Evolutionary conservation across 2,113 vertebrate genomes (phyloP).

Genomic region (Urocynchramus pylzowi): DNA sequence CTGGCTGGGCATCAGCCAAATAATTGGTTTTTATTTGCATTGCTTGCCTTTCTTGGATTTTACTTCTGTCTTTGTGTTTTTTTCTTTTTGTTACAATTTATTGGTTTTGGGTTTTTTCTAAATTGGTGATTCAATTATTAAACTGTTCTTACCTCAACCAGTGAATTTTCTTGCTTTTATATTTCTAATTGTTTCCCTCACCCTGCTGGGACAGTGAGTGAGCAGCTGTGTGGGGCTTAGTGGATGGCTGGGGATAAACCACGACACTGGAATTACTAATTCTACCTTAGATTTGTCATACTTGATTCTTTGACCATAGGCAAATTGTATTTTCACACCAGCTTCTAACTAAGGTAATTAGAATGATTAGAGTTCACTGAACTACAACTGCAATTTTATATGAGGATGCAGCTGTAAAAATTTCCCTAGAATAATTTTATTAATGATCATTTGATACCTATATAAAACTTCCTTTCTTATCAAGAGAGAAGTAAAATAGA

Average conservation of each 20-base stretch:
- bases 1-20: neutral
- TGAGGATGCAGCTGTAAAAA: neutral
- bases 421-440: neutral
- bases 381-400: neutral
- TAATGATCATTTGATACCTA: neutral
- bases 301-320: neutral
- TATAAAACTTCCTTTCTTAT: neutral
- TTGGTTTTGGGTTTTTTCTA: no score
- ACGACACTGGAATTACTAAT: accelerated
- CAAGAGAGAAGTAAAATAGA: neutral
- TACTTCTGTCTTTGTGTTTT: neutral
- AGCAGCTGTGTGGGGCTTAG: neutral
- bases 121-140: neutral
- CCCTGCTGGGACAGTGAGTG: accelerated
- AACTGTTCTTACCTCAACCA: neutral
- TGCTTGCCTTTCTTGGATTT: neutral
- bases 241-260: neutral
- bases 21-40: neutral
- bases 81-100: accelerated
- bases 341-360: neutral
- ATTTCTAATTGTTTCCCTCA: neutral
- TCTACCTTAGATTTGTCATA: neutral
- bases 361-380: neutral
- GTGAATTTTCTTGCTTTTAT: neutral
- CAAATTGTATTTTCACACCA: neutral